A percentile compares a stretch with the other conserved stretches of the same genome.
Evolutionary conservation across 2,888 invertebrate species (phyloP).

Genomic region (Xestia xanthographa): DNA sequence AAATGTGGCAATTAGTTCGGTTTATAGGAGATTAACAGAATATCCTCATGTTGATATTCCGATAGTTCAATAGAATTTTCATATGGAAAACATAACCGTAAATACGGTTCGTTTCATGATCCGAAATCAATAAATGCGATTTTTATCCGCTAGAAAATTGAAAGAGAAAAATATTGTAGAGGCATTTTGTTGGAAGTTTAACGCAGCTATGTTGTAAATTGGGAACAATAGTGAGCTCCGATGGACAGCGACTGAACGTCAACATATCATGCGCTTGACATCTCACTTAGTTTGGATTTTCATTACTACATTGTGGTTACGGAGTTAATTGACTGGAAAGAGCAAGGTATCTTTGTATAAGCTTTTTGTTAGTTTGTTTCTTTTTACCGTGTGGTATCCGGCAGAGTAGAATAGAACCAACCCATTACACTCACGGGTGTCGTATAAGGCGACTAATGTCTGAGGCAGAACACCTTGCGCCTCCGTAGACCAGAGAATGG

Average conservation of each 20-base stretch:
- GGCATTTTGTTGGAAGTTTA: constrained; percentile 47
- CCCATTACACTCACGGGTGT: too few species aligned
- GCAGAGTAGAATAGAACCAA: too few species aligned
- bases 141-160: constrained; percentile 56
- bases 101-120: constrained; percentile 25
- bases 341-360: constrained; percentile 10
- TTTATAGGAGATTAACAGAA: constrained; percentile 47
- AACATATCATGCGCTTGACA: constrained; percentile 78
- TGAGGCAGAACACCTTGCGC: too few species aligned
- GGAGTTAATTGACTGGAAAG: constrained; percentile 52
- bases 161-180: constrained; percentile 41
- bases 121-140: constrained; percentile 54
- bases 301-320: constrained; percentile 62
- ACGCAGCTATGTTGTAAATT: constrained; percentile 59
- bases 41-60: constrained; percentile 36
- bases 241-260: constrained; percentile 69
- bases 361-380: constrained; percentile 19
- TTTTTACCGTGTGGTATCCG: too few species aligned
- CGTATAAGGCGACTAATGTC: too few species aligned
- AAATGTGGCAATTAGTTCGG: constrained; percentile 48
- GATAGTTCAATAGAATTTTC: constrained; percentile 45
- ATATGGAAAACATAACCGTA: constrained; percentile 34
- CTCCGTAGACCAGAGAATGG: too few species aligned
- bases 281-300: constrained; percentile 78
- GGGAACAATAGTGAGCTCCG: constrained; percentile 58